phyloP scores from a whole-genome alignment of 2,888 invertebrate genomes.

The Idaea aversata region DNA sequence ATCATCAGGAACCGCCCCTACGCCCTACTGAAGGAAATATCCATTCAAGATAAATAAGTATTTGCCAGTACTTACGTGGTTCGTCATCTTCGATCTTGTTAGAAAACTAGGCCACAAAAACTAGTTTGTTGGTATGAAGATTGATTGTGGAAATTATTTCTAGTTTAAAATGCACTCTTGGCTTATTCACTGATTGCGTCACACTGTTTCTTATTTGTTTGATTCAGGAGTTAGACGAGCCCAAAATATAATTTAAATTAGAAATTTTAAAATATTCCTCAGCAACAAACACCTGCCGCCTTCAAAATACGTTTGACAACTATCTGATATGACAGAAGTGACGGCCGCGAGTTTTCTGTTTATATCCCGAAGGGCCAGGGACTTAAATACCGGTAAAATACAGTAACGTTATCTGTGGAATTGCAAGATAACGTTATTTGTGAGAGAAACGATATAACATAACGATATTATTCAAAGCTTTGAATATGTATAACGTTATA shows the following conservation, averaged over 20 bases:
- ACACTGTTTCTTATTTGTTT: not conserved
- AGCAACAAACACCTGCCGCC: not conserved
- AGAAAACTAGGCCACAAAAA: not conserved
- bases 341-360: too few species aligned
- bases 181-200: not conserved
- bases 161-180: not conserved
- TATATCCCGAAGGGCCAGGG: too few species aligned
- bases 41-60: not conserved
- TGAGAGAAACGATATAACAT: too few species aligned
- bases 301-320: too few species aligned
- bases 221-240: not conserved
- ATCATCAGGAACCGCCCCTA: conserved; percentile 25
- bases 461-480: too few species aligned
- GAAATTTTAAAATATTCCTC: not conserved
- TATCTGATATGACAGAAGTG: too few species aligned
- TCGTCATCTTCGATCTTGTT: conserved; percentile 18
- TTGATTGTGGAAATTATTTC: not conserved
- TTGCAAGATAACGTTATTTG: too few species aligned
- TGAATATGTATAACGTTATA: too few species aligned
- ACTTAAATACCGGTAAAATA: too few species aligned
- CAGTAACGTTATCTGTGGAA: too few species aligned
- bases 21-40: conserved; percentile 7
- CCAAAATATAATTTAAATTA: not conserved
- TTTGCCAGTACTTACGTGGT: conserved; percentile 24
- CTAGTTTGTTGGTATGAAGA: not conserved